phyloP scores from a whole-genome alignment of 2,113 vertebrate genomes.

The Hucho hucho region DNA sequence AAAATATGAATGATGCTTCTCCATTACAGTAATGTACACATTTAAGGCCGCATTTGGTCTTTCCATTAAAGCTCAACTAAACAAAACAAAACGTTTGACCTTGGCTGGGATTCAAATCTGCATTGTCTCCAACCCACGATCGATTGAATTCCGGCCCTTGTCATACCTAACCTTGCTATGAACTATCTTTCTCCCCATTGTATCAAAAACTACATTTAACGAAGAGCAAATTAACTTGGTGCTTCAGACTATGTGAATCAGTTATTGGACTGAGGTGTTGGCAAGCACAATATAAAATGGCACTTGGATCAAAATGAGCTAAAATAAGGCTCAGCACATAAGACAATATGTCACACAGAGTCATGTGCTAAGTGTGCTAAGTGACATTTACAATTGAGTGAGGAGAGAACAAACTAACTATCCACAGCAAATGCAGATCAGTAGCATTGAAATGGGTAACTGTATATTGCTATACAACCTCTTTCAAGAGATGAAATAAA shows the following conservation, averaged over 20 bases:
- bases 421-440: no score
- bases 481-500: no score
- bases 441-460: background rate
- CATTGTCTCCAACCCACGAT: no score
- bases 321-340: background rate
- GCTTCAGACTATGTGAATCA: background rate
- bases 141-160: no score
- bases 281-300: background rate
- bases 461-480: no score
- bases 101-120: no score
- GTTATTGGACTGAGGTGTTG: background rate
- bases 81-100: background rate
- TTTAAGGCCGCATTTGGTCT: conserved; percentile 15
- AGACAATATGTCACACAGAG: background rate
- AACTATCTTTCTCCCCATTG: background rate
- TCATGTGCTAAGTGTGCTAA: background rate
- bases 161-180: no score
- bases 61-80: background rate
- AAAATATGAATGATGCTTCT: background rate
- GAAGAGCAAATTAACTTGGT: no score
- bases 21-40: conserved; percentile 4
- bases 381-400: background rate
- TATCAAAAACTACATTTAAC: background rate
- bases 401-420: background rate
- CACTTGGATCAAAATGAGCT: background rate